A percentile compares a stretch with the other conserved stretches of the same genome.
Conservation (phyloP, 1,140 invertebrate species). For the Berghia stephanieae region DNA sequence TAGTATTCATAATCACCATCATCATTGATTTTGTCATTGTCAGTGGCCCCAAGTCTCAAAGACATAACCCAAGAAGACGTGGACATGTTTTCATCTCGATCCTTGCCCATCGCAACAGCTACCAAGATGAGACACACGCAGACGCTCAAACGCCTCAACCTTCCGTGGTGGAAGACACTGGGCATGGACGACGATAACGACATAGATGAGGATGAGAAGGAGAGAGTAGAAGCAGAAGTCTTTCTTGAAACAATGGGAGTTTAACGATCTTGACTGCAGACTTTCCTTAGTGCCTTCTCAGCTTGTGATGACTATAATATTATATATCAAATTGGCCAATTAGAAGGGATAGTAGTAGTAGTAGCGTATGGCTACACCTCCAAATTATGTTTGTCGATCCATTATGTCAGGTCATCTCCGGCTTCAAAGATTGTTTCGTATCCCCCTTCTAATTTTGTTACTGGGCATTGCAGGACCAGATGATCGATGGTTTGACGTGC, state of each 20-base stretch:
- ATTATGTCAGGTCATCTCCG: too few species aligned
- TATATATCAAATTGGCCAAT: too few species aligned
- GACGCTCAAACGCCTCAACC: slow-evolving; percentile 48
- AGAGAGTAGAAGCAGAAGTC: slow-evolving; percentile 33
- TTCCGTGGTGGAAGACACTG: slow-evolving; percentile 63
- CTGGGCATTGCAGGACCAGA: too few species aligned
- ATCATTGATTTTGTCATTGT: slow-evolving; percentile 9
- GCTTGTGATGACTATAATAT: too few species aligned
- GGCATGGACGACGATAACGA: slow-evolving; percentile 57
- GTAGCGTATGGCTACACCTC: too few species aligned
- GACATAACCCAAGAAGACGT: slow-evolving; percentile 57
- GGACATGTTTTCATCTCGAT: slow-evolving; percentile 58
- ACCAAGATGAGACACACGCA: slow-evolving; percentile 54
- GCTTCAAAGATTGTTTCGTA: too few species aligned
- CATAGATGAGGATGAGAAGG: slow-evolving; percentile 45
- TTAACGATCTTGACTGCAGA: too few species aligned
- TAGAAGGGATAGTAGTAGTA: too few species aligned
- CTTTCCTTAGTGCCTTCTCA: too few species aligned
- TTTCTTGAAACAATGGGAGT: slow-evolving; percentile 17
- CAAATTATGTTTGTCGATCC: too few species aligned
- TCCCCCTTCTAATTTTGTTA: too few species aligned
- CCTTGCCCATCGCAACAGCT: slow-evolving; percentile 60
- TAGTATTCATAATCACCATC: background rate
- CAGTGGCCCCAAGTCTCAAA: slow-evolving; percentile 61
- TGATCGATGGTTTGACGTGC: too few species aligned